These are phyloP conservation scores for Herminia tarsipennalis DNA, from an alignment of 2,888 invertebrate genomes.

Conservation along the genomic window DNA sequence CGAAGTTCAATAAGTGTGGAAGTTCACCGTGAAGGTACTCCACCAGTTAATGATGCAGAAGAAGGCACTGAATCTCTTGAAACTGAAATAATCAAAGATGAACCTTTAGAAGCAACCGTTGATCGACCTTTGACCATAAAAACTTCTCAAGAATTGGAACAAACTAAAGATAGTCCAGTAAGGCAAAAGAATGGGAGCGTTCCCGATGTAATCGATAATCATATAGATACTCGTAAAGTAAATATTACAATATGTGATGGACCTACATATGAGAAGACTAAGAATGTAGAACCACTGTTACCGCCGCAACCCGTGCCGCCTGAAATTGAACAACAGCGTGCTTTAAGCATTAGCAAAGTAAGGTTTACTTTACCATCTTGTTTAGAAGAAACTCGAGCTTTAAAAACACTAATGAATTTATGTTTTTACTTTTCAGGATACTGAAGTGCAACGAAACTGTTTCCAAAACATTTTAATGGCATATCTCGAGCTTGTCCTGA, in stretches of 20 bases:
- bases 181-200: conserved; percentile 66
- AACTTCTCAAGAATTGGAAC: conserved; percentile 29
- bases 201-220: conserved; percentile 60
- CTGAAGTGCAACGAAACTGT: conserved; percentile 93
- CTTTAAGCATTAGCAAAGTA: conserved; percentile 93
- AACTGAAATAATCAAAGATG: conserved; percentile 18
- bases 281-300: conserved; percentile 76
- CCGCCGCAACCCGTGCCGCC: conserved; percentile 91
- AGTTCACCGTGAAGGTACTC: conserved; percentile 39
- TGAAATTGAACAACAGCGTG: conserved; percentile 93
- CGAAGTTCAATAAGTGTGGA: conserved; percentile 51
- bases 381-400: too few relatives aligned
- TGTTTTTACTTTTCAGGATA: conserved; percentile 85
- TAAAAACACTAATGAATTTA: too few relatives aligned
- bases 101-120: conserved; percentile 19
- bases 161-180: conserved; percentile 25
- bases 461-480: conserved; percentile 95
- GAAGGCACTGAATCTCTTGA: conserved; percentile 27
- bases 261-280: conserved; percentile 62
- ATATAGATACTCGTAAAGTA: conserved; percentile 65
- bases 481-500: conserved; percentile 91
- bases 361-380: too few relatives aligned
- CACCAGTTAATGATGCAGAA: conserved; percentile 19
- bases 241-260: conserved; percentile 76
- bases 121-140: conserved; percentile 19